These are phyloP conservation scores for Phalacrocorax pelagicus DNA, from an alignment of 2,113 vertebrate species.

Conservation along the genomic window DNA sequence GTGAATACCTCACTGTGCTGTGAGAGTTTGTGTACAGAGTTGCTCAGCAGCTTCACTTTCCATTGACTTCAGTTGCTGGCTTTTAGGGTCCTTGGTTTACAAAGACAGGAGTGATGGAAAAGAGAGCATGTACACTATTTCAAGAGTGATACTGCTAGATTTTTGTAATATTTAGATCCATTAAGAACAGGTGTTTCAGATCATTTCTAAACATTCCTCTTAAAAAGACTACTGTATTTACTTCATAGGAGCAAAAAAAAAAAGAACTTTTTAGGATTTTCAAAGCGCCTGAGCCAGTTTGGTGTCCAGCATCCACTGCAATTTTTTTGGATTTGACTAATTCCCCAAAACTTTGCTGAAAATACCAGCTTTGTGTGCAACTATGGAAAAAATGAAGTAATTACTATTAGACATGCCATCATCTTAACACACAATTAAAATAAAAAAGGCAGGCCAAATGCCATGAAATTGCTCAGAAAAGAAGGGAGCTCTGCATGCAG, in stretches of 20 bases:
- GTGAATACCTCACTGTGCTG: background rate
- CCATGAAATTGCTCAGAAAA: background rate
- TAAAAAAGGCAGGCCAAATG: background rate
- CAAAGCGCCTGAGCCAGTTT: background rate
- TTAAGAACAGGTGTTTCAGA: background rate
- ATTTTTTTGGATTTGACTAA: background rate
- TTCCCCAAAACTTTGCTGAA: background rate
- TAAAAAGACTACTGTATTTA: background rate
- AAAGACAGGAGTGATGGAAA: background rate
- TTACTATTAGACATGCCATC: background rate
- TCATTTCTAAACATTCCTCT: background rate
- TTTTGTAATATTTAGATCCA: background rate
- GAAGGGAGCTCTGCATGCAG: background rate
- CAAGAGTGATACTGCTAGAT: background rate
- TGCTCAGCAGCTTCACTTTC: conserved; percentile 47
- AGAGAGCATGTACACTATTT: background rate
- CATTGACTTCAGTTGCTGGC: conserved; percentile 24
- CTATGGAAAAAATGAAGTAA: background rate
- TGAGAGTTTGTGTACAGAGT: conserved; percentile 37
- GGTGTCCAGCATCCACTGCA: background rate
- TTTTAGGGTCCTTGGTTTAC: background rate
- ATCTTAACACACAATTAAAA: background rate
- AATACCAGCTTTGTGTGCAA: background rate
- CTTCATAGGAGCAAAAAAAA: background rate
- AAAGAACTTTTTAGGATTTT: background rate